These are phyloP conservation scores for Rhyacophila evoluta DNA, from an alignment of 2,888 invertebrate genomes.

Conservation along the genomic window DNA sequence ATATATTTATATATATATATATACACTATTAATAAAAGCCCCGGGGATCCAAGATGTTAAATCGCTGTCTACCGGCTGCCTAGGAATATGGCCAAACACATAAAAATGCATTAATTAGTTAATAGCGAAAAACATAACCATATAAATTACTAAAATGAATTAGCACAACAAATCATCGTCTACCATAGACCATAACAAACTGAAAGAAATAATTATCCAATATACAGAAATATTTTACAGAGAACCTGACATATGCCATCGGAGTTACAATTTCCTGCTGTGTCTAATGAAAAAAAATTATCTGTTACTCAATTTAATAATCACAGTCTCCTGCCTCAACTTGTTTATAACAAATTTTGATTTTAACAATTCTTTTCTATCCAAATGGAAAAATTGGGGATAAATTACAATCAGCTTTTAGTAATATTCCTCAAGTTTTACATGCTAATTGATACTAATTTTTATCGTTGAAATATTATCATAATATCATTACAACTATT, in stretches of 20 bases:
- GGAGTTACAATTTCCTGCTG: neutral
- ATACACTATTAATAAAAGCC: slow-evolving; percentile 2
- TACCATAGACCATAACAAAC: slow-evolving; percentile 47
- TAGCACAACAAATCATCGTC: slow-evolving; percentile 50
- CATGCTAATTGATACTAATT: too few relatives aligned
- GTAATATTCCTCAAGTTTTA: too few relatives aligned
- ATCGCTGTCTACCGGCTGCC: slow-evolving; percentile 35
- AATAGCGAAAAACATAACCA: slow-evolving; percentile 52
- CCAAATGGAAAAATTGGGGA: too few relatives aligned
- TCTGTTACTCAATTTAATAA: neutral
- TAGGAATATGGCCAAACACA: slow-evolving; percentile 42
- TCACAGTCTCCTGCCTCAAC: neutral
- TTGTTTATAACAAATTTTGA: too few relatives aligned
- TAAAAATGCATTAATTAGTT: slow-evolving; percentile 49
- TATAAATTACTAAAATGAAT: slow-evolving; percentile 47
- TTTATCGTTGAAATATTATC: too few relatives aligned
- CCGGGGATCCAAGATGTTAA: neutral
- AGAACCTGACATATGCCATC: neutral
- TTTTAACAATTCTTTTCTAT: too few relatives aligned
- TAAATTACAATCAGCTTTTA: too few relatives aligned
- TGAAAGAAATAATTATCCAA: slow-evolving; percentile 48
- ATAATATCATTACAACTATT: neutral
- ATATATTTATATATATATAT: neutral
- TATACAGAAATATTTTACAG: slow-evolving; percentile 32
- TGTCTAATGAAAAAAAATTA: neutral